Conservation (phyloP, 2,113 vertebrate species). For the Rhinolophus sinicus region DNA sequence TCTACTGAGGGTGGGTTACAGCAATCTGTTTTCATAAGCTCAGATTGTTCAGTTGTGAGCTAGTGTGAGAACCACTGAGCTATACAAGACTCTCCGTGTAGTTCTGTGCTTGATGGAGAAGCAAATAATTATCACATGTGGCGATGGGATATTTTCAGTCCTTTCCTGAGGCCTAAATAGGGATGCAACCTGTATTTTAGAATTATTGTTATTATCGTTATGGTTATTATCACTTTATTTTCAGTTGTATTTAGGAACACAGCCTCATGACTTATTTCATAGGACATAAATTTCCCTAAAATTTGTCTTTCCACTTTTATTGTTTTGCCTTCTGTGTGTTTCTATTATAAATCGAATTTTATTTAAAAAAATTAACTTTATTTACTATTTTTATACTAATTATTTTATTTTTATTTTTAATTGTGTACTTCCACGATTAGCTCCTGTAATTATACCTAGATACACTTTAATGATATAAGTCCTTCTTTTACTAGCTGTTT, state of each 20-base stretch:
- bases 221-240: neutral
- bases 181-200: neutral
- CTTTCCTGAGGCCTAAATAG: neutral
- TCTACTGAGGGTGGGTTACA: neutral
- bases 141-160: neutral
- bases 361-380: neutral
- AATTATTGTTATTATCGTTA: neutral
- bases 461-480: neutral
- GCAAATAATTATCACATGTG: neutral
- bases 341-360: neutral
- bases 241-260: neutral
- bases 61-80: neutral
- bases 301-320: neutral
- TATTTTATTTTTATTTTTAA: neutral
- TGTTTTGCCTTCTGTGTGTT: neutral
- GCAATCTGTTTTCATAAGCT: neutral
- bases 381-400: neutral
- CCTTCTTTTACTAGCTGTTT: neutral
- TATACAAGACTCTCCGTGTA: neutral
- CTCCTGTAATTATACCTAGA: neutral
- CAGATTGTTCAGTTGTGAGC: neutral
- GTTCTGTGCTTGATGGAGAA: neutral
- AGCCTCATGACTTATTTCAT: neutral
- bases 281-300: neutral
- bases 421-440: neutral